Evolutionary conservation across 2,113 vertebrate genomes (phyloP).

Genomic region (Ophiodon elongatus): DNA sequence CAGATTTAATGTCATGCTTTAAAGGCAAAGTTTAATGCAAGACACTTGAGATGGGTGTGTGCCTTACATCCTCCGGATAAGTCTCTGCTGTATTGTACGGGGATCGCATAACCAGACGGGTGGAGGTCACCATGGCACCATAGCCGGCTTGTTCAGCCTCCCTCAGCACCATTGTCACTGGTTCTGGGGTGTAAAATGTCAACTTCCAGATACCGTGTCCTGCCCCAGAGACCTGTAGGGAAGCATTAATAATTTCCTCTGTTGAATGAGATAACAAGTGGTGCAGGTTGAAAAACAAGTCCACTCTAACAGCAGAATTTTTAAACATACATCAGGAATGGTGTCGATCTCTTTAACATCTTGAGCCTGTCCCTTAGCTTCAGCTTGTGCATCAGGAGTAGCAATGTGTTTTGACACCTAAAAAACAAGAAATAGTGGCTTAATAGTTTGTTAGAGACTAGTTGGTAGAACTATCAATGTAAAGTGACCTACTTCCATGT

Average conservation of each 20-base stretch:
- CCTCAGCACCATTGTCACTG: slow-evolving; percentile 67
- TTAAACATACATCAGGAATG: slow-evolving; percentile 41
- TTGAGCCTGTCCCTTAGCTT: neutral
- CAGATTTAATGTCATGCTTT: neutral
- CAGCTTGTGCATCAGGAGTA: neutral
- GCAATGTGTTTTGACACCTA: slow-evolving; percentile 68
- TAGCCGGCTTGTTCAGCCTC: slow-evolving; percentile 80
- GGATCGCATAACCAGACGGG: too few relatives aligned
- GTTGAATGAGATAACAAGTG: neutral
- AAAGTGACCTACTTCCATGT: slow-evolving; percentile 80
- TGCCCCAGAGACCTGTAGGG: slow-evolving; percentile 32
- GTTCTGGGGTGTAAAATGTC: slow-evolving; percentile 77
- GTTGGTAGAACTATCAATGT: fast-evolving
- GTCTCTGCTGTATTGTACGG: too few relatives aligned
- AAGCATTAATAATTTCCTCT: neutral
- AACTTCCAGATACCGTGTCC: slow-evolving; percentile 81
- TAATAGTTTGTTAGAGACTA: neutral
- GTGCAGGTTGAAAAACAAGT: neutral
- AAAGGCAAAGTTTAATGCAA: neutral
- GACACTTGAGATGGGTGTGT: fast-evolving
- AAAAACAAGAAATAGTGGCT: fast-evolving
- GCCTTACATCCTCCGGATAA: slow-evolving; percentile 76
- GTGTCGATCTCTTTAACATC: slow-evolving; percentile 25
- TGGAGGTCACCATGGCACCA: slow-evolving; percentile 53
- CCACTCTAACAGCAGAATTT: neutral